A percentile compares a stretch with the other conserved stretches of the same genome.
Evolutionary conservation across 2,797 vertebrate species (phyloP).

Genomic region (Novumbra hubbsi): DNA sequence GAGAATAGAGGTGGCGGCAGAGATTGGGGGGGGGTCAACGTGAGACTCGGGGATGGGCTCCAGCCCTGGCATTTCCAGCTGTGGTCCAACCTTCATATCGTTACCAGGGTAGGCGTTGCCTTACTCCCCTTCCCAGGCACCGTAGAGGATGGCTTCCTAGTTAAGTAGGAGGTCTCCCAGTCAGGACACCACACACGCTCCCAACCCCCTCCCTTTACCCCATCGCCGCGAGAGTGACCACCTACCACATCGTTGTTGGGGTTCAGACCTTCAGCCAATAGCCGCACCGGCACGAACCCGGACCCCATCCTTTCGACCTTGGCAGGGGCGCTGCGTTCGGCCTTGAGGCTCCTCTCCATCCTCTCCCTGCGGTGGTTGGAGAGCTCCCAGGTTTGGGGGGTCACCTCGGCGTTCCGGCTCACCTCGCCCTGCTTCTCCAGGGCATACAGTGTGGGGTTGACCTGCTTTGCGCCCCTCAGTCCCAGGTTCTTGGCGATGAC

Average conservation of each 20-base stretch:
- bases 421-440: slow-evolving; percentile 90
- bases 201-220: no score
- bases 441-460: slow-evolving; percentile 77
- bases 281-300: slow-evolving; percentile 24
- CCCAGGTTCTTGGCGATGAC: slow-evolving; percentile 87
- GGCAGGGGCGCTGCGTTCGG: slow-evolving; percentile 25
- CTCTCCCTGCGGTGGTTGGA: slow-evolving; percentile 78
- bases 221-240: neutral
- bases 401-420: slow-evolving; percentile 52
- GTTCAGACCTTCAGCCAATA: neutral
- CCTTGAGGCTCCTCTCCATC: slow-evolving; percentile 82
- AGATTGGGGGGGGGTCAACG: neutral
- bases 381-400: slow-evolving; percentile 80
- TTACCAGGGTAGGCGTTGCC: neutral
- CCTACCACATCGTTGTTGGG: slow-evolving; percentile 39
- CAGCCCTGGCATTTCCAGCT: neutral
- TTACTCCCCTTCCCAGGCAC: neutral
- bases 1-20: neutral
- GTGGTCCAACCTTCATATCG: neutral
- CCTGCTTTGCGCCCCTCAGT: slow-evolving; percentile 76
- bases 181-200: slow-evolving; percentile 1
- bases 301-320: neutral
- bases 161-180: slow-evolving; percentile 1
- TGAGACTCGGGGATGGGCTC: neutral
- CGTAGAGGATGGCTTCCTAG: neutral